Conservation (phyloP, 2,797 vertebrate species). For the Malacoctenus gilli region DNA sequence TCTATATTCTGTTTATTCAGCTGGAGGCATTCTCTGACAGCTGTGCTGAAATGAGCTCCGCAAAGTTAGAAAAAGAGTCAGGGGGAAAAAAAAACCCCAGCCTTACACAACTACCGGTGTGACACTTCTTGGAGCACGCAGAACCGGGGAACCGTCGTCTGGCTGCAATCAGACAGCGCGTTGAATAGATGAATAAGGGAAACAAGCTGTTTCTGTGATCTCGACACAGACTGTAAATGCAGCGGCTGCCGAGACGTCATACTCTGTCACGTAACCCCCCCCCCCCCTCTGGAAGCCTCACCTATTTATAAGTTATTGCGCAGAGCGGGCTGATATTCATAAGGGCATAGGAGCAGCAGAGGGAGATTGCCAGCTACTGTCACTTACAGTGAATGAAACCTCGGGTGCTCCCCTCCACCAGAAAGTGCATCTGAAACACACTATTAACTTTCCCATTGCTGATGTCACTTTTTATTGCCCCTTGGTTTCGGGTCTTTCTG, state of each 20-base stretch:
- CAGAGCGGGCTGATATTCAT: constrained; percentile 58
- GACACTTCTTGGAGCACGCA: constrained; percentile 33
- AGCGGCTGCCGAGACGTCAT: constrained; percentile 19
- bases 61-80: constrained; percentile 50
- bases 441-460: constrained; percentile 77
- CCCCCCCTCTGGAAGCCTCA: constrained; percentile 26
- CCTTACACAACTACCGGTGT: constrained; percentile 26
- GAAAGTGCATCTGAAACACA: constrained; percentile 78
- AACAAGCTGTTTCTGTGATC: constrained; percentile 52
- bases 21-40: constrained; percentile 66
- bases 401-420: constrained; percentile 57
- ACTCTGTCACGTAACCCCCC: constrained; percentile 32
- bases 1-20: constrained; percentile 63
- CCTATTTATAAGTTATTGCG: constrained; percentile 62
- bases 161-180: constrained; percentile 48
- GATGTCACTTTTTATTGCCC: constrained; percentile 79
- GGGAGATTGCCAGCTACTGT: constrained; percentile 62
- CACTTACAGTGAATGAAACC: constrained; percentile 72
- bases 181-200: constrained; percentile 48
- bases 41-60: constrained; percentile 56
- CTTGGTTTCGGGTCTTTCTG: constrained; percentile 64
- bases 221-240: constrained; percentile 39
- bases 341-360: constrained; percentile 48
- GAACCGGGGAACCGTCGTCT: constrained; percentile 16
- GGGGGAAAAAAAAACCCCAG: constrained; percentile 39